Conservation (phyloP, 2,113 vertebrate species). For the Mystacornis crossleyi region DNA sequence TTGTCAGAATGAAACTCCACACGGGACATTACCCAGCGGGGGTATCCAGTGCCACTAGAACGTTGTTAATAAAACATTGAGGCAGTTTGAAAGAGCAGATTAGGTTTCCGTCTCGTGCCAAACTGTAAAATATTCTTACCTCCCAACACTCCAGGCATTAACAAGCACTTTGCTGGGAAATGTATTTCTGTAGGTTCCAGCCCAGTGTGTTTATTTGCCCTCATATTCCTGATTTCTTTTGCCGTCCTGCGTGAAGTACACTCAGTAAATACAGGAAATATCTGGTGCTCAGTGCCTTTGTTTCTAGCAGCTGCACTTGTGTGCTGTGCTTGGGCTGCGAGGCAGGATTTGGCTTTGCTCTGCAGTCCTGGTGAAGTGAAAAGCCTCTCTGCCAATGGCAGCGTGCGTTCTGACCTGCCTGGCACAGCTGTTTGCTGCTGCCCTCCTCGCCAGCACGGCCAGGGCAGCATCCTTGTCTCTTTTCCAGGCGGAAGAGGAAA, state of each 20-base stretch:
- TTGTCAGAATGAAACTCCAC: constrained; percentile 23
- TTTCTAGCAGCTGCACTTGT: neutral
- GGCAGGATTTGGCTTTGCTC: neutral
- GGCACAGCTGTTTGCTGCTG: neutral
- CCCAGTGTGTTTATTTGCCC: neutral
- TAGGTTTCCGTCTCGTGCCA: constrained; percentile 14
- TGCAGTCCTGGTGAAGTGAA: neutral
- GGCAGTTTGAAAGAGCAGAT: neutral
- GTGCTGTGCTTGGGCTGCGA: neutral
- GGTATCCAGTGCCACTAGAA: neutral
- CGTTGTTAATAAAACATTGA: constrained; percentile 58
- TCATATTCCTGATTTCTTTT: neutral
- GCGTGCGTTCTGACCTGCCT: fast-evolving
- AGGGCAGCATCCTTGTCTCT: neutral
- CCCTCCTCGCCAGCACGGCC: fast-evolving
- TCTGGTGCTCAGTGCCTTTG: fast-evolving
- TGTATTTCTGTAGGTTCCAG: neutral
- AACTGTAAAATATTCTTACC: neutral
- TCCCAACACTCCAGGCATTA: neutral
- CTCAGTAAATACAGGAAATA: neutral
- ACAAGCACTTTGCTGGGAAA: neutral
- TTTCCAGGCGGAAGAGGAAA: constrained; percentile 88
- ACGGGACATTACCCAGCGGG: neutral
- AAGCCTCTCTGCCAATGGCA: fast-evolving
- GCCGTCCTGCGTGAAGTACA: neutral